phyloP scores from a whole-genome alignment of 2,888 invertebrate species.

The Aspidapion aeneum region DNA sequence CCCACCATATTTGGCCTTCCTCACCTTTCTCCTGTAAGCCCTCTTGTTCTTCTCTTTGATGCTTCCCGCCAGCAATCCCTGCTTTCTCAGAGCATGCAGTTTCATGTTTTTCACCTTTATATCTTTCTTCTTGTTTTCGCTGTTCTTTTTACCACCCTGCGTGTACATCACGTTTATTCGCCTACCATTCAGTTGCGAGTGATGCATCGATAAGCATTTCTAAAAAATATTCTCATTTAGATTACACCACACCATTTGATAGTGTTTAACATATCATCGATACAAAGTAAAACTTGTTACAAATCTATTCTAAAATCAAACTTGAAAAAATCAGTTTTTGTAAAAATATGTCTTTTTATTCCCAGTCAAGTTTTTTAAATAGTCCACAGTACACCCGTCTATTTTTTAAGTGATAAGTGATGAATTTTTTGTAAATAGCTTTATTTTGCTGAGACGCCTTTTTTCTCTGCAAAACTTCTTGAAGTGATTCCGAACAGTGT shows the following conservation, averaged over 20 bases:
- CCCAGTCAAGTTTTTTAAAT: too few relatives aligned
- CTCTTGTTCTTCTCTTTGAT: constrained; percentile 39
- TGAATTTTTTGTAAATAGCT: too few relatives aligned
- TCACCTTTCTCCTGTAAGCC: constrained; percentile 36
- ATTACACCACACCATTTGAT: neutral
- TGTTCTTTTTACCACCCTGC: constrained; percentile 42
- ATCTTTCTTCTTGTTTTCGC: constrained; percentile 38
- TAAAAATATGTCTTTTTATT: too few relatives aligned
- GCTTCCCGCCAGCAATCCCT: constrained; percentile 45
- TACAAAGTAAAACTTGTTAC: too few relatives aligned
- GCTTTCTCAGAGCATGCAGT: constrained; percentile 45
- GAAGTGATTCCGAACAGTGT: too few relatives aligned
- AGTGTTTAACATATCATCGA: too few relatives aligned
- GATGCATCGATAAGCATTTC: constrained; percentile 49
- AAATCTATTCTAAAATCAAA: too few relatives aligned
- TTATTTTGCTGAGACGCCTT: too few relatives aligned
- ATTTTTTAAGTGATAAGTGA: too few relatives aligned
- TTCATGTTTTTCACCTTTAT: constrained; percentile 48
- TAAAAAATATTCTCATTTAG: constrained; percentile 34
- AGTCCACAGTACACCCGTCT: too few relatives aligned
- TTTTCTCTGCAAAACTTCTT: too few relatives aligned
- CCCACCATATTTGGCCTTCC: constrained; percentile 12
- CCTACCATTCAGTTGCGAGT: constrained; percentile 44
- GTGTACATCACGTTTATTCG: constrained; percentile 49
- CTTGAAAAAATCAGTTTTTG: too few relatives aligned